Evolutionary conservation across 2,113 vertebrate species (phyloP), one percentile per base, ranked within the genome.

Genomic region (Ellobius talpinus): DNA sequence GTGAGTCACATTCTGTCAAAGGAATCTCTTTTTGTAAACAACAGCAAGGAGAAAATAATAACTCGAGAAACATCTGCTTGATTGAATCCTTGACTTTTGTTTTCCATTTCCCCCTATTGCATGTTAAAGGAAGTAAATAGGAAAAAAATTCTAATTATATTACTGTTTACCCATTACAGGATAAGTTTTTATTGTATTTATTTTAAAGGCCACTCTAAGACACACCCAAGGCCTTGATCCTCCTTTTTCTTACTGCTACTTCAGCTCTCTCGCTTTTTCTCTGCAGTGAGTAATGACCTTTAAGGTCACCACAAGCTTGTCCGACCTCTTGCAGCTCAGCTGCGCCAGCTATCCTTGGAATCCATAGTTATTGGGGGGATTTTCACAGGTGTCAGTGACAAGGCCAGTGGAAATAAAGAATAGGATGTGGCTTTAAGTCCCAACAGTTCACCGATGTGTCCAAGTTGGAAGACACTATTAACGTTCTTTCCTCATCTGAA

Each of bases 41-140:
- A 98, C 96, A 96, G 97, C 11, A 91, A 45, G 0, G 93, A 98
- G 97, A 98, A 98, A 98, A 98, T 98, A 97, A 89, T 98, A 98
- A 99, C 98, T 97, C 82, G 93, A 99, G 98, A 97, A 98, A 98
- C 99, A 99, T 99, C 99, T 99, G 99, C 98, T 98, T 98, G 97
- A 97, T 98, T 92, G 97, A 98, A 98, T 98, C 98, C 99, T 99
- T 99, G 99, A 98, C 98, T 98, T 99, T 99, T 99, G 98, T 99
- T 98, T 98, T 36, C 84, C 95, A 98, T 98, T 99, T 99, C 98
- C 98, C 98, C 98, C 98, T 97, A 98, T 99, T 98, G 98, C 97
- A 97, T 98, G 98, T 96, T 98, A 98, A 96, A 99, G 99, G 99
- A 99, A 99, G 99, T 98, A 98, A 98, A 98, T 98, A 98, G 98